Evolutionary conservation across 2,797 vertebrate genomes (phyloP).

Genomic region (Eidolon dupreanum): DNA sequence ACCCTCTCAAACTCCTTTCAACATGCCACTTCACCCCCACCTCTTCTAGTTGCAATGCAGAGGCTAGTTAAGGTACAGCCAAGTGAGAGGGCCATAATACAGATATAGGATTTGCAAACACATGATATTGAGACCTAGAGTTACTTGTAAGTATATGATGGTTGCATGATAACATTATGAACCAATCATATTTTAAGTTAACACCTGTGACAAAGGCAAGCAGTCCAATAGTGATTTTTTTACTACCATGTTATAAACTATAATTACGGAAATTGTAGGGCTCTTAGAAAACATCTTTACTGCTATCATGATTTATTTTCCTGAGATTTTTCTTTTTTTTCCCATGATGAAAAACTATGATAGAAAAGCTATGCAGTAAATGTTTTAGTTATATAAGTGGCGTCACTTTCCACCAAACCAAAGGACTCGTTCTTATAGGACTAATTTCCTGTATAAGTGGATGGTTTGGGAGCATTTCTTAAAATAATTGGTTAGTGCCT

Average conservation of each 20-base stretch:
- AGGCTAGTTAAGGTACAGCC: not conserved
- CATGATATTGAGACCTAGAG: not conserved
- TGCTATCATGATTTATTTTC: slow-evolving; percentile 50
- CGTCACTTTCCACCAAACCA: not conserved
- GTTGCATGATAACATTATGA: not conserved
- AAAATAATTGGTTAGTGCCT: not conserved
- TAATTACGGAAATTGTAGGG: slow-evolving; percentile 44
- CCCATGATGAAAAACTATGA: not conserved
- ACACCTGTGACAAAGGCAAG: slow-evolving; percentile 1
- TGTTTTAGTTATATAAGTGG: not conserved
- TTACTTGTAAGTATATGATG: not conserved
- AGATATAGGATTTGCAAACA: not conserved
- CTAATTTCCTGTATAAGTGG: not conserved
- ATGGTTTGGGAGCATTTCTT: not conserved
- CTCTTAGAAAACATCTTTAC: not conserved
- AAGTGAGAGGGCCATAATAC: not conserved
- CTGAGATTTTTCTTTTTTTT: not conserved
- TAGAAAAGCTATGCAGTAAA: not conserved
- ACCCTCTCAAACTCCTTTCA: not conserved
- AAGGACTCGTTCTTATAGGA: not conserved
- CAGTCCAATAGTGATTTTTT: not conserved
- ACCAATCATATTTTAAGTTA: not conserved
- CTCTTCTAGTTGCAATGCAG: not conserved
- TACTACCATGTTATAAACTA: not conserved
- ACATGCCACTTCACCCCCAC: fast-evolving